Evolutionary conservation across 2,888 invertebrate genomes (phyloP), one percentile per base, ranked within the genome.

Genomic region (Agonopterix alstromeriana): DNA sequence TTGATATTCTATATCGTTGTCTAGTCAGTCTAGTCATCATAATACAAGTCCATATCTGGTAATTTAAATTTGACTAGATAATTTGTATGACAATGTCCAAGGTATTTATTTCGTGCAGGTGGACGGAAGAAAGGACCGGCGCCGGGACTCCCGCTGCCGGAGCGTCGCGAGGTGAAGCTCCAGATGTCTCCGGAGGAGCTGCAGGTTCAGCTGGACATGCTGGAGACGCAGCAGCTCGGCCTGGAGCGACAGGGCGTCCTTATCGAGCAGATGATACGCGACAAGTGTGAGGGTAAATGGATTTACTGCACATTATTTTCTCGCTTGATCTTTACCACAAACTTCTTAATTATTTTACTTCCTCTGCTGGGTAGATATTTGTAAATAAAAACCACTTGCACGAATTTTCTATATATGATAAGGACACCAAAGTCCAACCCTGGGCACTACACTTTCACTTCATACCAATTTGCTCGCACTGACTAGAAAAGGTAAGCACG

Each of bases 221-320:
- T 98, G 57, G 97, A 97, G 77, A 91, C 94, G 45, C 95, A 97
- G 71, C 95, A 97, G 69, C 94, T 95, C 57, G 96, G 96, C 11
- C 88, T 98, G 46, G 98, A 98, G 77, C 92, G 94, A 51, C 96
- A 97, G 75, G 97, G 98, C 42, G 95, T 97, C n/a, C 91, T 93
- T 58, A 90, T 98, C 60, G 98, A 98, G 76, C 93, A 95, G 70
- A 93, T 95, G 77, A 98, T 98, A 59, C 91, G 97, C 62, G 94
- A 94, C 71, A 94, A 94, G 82, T 94, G 94, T 73, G 95, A 95
- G 82, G 87, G 88, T 88, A 82, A 78, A 75, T 70, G 65, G 61
- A 53, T 51, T 58, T 56, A 17, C 53, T 55, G 79, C 81, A 79
- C 80, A 53, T 65, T 46, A 10, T 11, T 38, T 43, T 47, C 17